phyloP scores from a whole-genome alignment of 2,888 invertebrate species.

The Chaitophorus viminalis region DNA sequence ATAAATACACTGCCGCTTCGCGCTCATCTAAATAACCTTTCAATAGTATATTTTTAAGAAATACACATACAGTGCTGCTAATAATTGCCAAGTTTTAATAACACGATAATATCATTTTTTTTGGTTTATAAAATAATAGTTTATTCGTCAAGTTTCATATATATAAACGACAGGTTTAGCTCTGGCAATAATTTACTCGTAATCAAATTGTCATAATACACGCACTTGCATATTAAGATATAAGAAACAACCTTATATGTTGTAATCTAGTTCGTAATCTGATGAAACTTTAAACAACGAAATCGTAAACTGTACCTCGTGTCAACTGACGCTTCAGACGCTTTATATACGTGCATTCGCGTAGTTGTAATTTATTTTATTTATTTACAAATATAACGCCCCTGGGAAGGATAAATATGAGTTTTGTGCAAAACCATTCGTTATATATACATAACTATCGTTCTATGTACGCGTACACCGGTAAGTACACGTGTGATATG shows the following conservation, averaged over 20 bases:
- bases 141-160: no score
- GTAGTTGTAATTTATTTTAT: constrained; percentile 9
- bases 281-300: constrained; percentile 6
- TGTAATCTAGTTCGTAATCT: constrained; percentile 33
- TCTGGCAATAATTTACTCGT: not conserved
- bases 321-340: constrained; percentile 1
- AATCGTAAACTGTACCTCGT: constrained; percentile 26
- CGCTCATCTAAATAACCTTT: no score
- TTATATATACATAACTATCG: not conserved
- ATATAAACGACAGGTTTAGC: not conserved
- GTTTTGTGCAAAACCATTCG: not conserved
- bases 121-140: no score
- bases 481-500: not conserved
- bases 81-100: no score
- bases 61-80: no score
- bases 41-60: no score
- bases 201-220: not conserved
- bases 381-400: constrained; percentile 31
- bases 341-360: not conserved
- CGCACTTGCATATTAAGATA: not conserved
- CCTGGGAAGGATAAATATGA: constrained; percentile 1
- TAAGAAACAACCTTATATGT: not conserved
- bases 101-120: no score
- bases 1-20: no score
- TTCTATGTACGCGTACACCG: not conserved